Base-by-base conservation (phyloP, 2,888 invertebrate species). In the Epirrhoe tristata region DNA sequence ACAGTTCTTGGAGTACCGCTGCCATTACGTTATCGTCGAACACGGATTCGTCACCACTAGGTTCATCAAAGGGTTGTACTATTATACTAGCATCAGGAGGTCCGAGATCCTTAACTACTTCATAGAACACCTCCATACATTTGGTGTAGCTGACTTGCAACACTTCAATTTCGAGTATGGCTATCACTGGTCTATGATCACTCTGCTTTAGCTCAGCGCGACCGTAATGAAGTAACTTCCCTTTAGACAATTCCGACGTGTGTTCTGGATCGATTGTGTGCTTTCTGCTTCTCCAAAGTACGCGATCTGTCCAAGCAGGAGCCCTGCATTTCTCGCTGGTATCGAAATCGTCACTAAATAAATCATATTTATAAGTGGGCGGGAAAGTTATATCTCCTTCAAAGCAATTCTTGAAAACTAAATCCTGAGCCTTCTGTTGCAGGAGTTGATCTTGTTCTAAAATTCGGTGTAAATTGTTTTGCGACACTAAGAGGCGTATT, bases 331-430 rank as follows among this genome's bases (percentile, higher is more conserved):
- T 99, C 86, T 99, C 99, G 83, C 99, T 99, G 0, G 99, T 99
- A 87, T 99, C 99, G 85, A 99, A 99, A 89, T 99, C 99, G 86
- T 99, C 98, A 79, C 98, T 99, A 86, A 99, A 99, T 63, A 99
- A 93, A 93, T 99, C 99, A 85, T 99, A 99, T 86, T 99, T 99
- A 88, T 99, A 99, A 0, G 99, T 99, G 0, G 99, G 99, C 12
- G 97, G 95, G 87, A 99, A 99, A 53, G 95, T 96, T 39, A 99
- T 96, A 60, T 96, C 96, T 0, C 98, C 99, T 93, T 99, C 99
- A 62, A 96, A 94, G 85, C 98, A 99, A 80, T 98, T 98, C 82
- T 97, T 96, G 84, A 99, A 99, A 1, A 98, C 97, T 82, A 97
- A 95, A 24, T 96, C 97, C 71, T 96, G 96, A 50, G 95, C 95